Conservation (phyloP, 2,888 invertebrate genomes). For the Nysson spinosus region DNA sequence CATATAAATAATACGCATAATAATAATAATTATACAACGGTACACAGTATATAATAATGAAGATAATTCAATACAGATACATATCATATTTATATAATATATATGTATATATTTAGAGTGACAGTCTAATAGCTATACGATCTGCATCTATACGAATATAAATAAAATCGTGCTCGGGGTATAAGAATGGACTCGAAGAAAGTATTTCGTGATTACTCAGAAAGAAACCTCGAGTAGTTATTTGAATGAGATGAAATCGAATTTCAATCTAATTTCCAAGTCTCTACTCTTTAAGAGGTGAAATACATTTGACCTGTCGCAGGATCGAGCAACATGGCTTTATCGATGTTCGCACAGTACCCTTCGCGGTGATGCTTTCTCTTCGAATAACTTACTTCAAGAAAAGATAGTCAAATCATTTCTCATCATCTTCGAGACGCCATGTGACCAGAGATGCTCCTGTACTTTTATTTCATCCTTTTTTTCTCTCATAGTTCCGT, state of each 20-base stretch:
- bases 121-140: not conserved
- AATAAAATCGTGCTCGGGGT: constrained; percentile 32
- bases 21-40: constrained; percentile 44
- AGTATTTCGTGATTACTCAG: constrained; percentile 11
- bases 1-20: constrained; percentile 47
- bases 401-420: not conserved
- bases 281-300: constrained; percentile 51
- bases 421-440: not conserved
- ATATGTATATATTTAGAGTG: constrained; percentile 35
- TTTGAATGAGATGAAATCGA: constrained; percentile 15
- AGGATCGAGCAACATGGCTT: constrained; percentile 12
- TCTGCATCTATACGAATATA: constrained; percentile 14
- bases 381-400: not conserved
- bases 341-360: constrained; percentile 25
- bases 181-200: constrained; percentile 18
- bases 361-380: constrained; percentile 33
- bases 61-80: constrained; percentile 49
- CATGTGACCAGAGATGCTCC: too few species aligned
- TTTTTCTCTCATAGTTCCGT: too few species aligned
- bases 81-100: not conserved
- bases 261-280: constrained; percentile 10
- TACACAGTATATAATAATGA: constrained; percentile 45
- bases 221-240: too few species aligned
- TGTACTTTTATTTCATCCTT: too few species aligned
- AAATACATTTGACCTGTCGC: constrained; percentile 22